phyloP scores from a whole-genome alignment of 2,888 invertebrate genomes.

The Tryphoninae sp. region DNA sequence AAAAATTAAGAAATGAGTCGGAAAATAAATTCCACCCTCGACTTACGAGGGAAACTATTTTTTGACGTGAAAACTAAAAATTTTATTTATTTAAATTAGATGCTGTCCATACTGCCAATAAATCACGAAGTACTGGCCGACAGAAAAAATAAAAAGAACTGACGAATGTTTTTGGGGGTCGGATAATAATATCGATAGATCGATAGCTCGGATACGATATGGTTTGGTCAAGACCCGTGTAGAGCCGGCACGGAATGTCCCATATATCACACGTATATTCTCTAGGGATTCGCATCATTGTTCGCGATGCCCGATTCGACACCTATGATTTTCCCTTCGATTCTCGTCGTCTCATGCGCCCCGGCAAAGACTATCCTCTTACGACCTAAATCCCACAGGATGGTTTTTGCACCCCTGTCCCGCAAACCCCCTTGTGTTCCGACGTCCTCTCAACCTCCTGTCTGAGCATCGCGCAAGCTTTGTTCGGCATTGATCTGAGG shows the following conservation, averaged over 20 bases:
- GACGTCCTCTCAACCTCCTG: constrained; percentile 1
- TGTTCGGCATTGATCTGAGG: constrained; percentile 66
- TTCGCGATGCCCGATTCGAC: constrained; percentile 60
- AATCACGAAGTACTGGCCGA: no score
- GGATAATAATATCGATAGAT: constrained; percentile 11
- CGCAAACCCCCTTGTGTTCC: neutral
- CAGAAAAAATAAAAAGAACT: neutral
- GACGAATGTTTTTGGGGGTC: neutral
- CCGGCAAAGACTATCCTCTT: constrained; percentile 52
- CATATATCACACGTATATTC: constrained; percentile 37
- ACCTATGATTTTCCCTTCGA: constrained; percentile 64
- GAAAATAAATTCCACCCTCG: no score
- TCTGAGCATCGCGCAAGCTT: constrained; percentile 57
- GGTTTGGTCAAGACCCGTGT: neutral
- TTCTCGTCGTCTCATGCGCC: constrained; percentile 7
- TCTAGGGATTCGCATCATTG: constrained; percentile 64
- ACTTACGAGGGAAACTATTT: no score
- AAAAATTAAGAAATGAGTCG: no score
- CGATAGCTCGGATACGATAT: neutral
- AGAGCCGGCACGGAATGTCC: constrained; percentile 19
- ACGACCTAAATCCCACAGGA: constrained; percentile 63
- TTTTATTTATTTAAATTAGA: no score
- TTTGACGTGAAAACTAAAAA: no score
- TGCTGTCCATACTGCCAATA: no score
- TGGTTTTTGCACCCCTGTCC: constrained; percentile 64